Conservation (phyloP, 2,113 vertebrate species). For the Columba livia region DNA sequence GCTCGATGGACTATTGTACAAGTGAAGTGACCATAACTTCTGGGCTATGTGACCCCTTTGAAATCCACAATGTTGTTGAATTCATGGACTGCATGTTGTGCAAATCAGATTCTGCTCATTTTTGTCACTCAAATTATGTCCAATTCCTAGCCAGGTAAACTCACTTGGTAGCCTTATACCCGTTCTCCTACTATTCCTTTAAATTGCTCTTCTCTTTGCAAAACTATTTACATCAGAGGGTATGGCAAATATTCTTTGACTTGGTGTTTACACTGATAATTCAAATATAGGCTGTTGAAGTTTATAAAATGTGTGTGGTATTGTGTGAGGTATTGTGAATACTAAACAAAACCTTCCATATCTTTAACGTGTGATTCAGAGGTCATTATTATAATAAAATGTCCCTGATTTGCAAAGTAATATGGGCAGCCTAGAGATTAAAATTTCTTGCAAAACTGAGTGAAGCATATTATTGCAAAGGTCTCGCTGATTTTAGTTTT, state of each 20-base stretch:
- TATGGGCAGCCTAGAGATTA: neutral
- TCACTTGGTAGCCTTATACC: neutral
- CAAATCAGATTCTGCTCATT: neutral
- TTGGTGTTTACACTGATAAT: neutral
- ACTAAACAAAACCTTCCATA: neutral
- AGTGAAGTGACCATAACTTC: neutral
- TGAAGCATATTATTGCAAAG: neutral
- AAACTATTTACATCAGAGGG: neutral
- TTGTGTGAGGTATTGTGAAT: neutral
- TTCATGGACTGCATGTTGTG: neutral
- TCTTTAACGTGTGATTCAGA: neutral
- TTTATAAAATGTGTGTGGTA: neutral
- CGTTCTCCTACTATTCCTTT: neutral
- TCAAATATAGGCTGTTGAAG: neutral
- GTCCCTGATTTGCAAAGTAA: neutral
- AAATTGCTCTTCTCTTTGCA: neutral
- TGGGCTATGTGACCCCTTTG: neutral
- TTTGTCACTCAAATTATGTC: neutral
- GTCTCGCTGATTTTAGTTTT: fast-evolving
- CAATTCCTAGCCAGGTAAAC: neutral
- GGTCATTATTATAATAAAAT: neutral
- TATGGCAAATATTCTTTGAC: neutral
- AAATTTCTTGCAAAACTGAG: neutral
- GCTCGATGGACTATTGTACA: neutral
- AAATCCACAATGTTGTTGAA: neutral